Evolutionary conservation across 2,797 vertebrate genomes (phyloP).

Genomic region (Sciurus vulgaris): DNA sequence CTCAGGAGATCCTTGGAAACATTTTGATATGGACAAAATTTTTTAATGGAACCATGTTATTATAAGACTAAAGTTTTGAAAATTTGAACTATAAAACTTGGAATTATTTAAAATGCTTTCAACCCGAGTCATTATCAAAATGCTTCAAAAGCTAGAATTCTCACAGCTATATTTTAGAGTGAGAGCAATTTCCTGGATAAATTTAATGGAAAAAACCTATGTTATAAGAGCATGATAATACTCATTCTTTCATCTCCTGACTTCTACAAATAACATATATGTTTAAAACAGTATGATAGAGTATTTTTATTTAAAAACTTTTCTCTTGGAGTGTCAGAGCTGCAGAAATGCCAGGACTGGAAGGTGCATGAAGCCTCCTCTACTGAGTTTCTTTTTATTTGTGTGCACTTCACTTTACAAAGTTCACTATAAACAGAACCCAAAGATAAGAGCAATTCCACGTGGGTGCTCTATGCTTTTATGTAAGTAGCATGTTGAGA

Average conservation of each 20-base stretch:
- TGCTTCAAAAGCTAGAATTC: slow-evolving; percentile 28
- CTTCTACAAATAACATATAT: background rate
- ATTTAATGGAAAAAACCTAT: slow-evolving; percentile 7
- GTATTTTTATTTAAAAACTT: slow-evolving; percentile 10
- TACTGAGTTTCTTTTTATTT: too few species aligned
- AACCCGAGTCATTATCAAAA: background rate
- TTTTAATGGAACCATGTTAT: background rate
- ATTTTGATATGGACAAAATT: background rate
- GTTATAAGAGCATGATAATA: background rate
- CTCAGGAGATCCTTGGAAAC: background rate
- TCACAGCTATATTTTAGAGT: background rate
- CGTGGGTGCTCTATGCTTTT: too few species aligned
- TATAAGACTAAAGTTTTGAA: background rate
- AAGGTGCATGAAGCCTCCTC: too few species aligned
- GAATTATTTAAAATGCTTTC: background rate
- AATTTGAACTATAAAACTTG: background rate
- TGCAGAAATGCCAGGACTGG: too few species aligned
- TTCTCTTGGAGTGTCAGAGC: background rate
- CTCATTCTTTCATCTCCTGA: slow-evolving; percentile 6
- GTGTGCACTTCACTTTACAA: too few species aligned
- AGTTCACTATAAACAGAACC: too few species aligned
- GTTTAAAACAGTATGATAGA: background rate
- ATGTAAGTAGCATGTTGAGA: too few species aligned
- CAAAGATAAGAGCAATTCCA: too few species aligned
- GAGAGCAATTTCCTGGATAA: slow-evolving; percentile 24